Evolutionary conservation across 1,140 invertebrate species (phyloP).

Genomic region (Stenopsyche tienmushanensis): DNA sequence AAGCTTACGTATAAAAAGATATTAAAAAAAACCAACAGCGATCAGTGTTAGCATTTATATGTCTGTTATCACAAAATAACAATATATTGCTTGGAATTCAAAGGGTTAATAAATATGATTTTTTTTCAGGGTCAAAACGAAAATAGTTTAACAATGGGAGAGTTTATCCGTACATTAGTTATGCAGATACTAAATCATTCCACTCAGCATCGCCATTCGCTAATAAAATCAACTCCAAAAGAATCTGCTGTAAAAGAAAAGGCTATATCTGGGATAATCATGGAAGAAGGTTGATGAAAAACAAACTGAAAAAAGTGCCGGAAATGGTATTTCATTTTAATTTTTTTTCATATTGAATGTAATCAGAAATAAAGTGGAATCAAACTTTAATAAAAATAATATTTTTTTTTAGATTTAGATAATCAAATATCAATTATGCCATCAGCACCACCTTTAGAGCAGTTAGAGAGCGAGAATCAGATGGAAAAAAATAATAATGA

Average conservation of each 20-base stretch:
- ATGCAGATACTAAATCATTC: conserved; percentile 74
- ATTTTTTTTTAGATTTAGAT: conserved; percentile 11
- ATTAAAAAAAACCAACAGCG: too few relatives aligned
- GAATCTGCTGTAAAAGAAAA: conserved; percentile 3
- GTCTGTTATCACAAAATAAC: too few relatives aligned
- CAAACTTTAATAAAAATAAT: not conserved
- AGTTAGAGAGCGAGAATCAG: not conserved
- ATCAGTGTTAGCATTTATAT: too few relatives aligned
- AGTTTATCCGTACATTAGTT: conserved; percentile 82
- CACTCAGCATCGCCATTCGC: conserved; percentile 43
- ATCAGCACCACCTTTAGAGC: conserved; percentile 37
- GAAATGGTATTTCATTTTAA: not conserved
- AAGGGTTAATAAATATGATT: too few relatives aligned
- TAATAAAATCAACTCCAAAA: conserved; percentile 6
- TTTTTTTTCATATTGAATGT: too few relatives aligned
- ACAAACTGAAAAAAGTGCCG: not conserved
- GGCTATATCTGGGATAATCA: too few relatives aligned
- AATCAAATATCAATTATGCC: conserved; percentile 8
- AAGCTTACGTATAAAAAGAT: too few relatives aligned
- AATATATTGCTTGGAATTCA: too few relatives aligned
- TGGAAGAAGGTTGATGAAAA: too few relatives aligned
- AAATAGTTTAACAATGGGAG: conserved; percentile 70
- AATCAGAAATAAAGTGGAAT: too few relatives aligned
- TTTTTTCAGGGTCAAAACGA: conserved; percentile 45
- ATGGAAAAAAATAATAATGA: conserved; percentile 4